Base-by-base conservation (phyloP, 2,888 invertebrate genomes). In the Diadegma fenestrale region DNA sequence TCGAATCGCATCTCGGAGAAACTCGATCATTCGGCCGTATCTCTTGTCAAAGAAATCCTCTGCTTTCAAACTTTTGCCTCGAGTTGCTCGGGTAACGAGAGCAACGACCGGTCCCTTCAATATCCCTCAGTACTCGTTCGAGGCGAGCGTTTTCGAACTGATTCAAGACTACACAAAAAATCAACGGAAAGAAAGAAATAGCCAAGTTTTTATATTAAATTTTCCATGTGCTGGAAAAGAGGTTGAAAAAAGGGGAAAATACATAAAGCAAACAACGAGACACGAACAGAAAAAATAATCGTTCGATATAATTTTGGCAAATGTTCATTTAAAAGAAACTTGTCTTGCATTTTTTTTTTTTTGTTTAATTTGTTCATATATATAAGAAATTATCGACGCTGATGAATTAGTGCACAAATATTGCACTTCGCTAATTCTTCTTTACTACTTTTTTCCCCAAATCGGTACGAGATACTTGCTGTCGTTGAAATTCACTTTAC, bases 161-260 rank as follows among this genome's bases (percentile, higher is more conserved):
- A 26, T 77, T 84, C 77, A 37, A 17, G 26, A 54, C 51, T 63
- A 26, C 37, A 54, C 30, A 26, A 37, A 51, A 85, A 85, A 51
- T 30, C 26, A 77, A 48, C 33, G 19, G 14, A 77, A n/a, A 84
- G 33, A 61, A 48, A 43, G 68, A 81, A 58, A 66, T 45, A 45
- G 75, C 64, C 80, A 86, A 79, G 75, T 84, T 86, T 33, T n/a
- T 77, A 68, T 80, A 86, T 86, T 80, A 61, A 80, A 86, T 82
- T 82, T 82, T 82, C 75, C 68, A 22, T 41, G 51, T 45, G 26
- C 37, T 30, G 22, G 22, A 68, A 72, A 33, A 43, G 37, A 37
- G 54, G 48, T 30, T 41, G 45, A 19, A n/a, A 41, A 68, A 30
- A 45, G 14, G 14, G 14, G 45, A 77, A 77, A 41, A n/a, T n/a